Evolutionary conservation across 2,888 invertebrate genomes (phyloP).

Genomic region (Tipula lateralis): DNA sequence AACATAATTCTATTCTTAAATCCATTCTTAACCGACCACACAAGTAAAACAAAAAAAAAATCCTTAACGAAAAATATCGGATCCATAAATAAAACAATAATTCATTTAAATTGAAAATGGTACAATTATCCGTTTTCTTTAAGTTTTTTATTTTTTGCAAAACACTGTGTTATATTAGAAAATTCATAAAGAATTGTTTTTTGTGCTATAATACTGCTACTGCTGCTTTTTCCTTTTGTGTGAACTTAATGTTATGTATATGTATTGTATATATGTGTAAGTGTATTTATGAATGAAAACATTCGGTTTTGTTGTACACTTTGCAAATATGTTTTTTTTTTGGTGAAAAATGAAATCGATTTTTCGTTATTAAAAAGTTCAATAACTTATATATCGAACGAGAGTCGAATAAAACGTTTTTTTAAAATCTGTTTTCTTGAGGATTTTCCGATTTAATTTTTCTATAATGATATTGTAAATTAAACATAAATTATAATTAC

Average conservation of each 20-base stretch:
- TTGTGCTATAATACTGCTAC: neutral
- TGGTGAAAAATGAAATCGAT: neutral
- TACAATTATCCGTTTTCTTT: neutral
- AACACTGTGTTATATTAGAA: neutral
- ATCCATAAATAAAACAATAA: conserved; percentile 9
- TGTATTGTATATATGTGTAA: neutral
- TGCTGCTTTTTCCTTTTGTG: neutral
- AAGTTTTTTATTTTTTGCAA: neutral
- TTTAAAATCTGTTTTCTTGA: neutral
- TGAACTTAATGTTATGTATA: neutral
- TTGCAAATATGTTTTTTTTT: neutral
- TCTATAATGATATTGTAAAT: neutral
- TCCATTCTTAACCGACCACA: neutral
- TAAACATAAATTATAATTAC: neutral
- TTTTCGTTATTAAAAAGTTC: conserved; percentile 1
- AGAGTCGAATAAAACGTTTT: neutral
- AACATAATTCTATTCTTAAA: neutral
- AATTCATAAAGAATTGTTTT: neutral
- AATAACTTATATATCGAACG: neutral
- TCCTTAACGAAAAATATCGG: neutral
- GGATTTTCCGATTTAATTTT: neutral
- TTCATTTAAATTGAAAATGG: conserved; percentile 1
- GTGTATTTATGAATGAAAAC: neutral
- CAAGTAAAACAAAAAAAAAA: neutral
- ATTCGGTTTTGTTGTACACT: neutral